A percentile compares a stretch with the other conserved stretches of the same genome.
phyloP scores from a whole-genome alignment of 2,797 vertebrate species.

The Falco rusticolus region DNA sequence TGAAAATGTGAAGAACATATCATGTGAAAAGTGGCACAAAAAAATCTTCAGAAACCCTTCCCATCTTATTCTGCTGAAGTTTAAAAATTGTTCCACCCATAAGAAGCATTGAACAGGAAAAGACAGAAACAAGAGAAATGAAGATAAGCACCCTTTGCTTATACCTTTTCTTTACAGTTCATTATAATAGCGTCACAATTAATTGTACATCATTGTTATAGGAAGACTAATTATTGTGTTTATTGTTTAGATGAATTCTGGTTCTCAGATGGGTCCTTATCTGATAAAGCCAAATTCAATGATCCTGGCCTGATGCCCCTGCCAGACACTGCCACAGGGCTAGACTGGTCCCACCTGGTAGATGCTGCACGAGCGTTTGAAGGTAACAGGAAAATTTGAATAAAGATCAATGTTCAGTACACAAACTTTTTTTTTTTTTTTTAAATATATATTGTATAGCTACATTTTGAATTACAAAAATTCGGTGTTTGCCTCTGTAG shows the following conservation, averaged over 20 bases:
- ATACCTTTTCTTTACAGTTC: not conserved
- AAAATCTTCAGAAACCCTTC: not conserved
- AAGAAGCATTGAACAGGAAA: slow-evolving; percentile 17
- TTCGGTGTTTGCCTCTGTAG: not conserved
- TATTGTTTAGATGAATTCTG: slow-evolving; percentile 92
- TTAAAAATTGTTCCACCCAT: not conserved
- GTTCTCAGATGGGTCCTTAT: slow-evolving; percentile 96
- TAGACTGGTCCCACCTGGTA: slow-evolving; percentile 97
- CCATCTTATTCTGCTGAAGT: not conserved
- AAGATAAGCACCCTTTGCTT: slow-evolving; percentile 3
- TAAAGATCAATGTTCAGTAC: slow-evolving; percentile 47
- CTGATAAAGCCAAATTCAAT: slow-evolving; percentile 93
- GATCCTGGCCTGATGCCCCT: slow-evolving; percentile 97
- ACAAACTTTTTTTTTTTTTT: not conserved
- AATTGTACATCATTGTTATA: slow-evolving; percentile 8
- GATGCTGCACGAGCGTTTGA: slow-evolving; percentile 96
- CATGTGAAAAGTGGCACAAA: not conserved
- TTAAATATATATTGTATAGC: not conserved
- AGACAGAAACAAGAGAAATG: not conserved
- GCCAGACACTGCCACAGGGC: slow-evolving; percentile 90
- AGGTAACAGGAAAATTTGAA: slow-evolving; percentile 85
- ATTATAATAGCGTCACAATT: slow-evolving; percentile 20
- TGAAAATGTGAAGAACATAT: not conserved
- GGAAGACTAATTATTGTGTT: slow-evolving; percentile 71
- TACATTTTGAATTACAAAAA: not conserved